Conservation (phyloP, 2,113 vertebrate genomes). For the Morone chrysops region DNA sequence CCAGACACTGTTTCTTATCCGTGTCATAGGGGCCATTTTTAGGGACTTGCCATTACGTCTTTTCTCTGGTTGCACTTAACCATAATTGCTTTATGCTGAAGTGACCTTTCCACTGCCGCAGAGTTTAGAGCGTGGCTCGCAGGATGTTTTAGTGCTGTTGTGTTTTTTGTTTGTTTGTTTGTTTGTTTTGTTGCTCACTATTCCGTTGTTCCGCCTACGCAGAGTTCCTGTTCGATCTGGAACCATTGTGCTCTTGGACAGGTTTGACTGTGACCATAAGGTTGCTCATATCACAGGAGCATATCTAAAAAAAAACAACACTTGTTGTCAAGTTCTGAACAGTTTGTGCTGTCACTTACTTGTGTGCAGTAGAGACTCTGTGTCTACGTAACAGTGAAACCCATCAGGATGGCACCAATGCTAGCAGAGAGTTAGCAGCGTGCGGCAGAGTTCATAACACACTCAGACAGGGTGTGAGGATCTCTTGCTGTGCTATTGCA, state of each 20-base stretch:
- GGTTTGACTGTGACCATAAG: conserved; percentile 20
- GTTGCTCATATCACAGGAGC: conserved; percentile 12
- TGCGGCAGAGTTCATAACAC: conserved; percentile 7
- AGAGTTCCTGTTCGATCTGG: conserved; percentile 10
- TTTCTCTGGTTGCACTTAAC: conserved; percentile 21
- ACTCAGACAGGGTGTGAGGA: background rate
- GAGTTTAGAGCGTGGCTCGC: background rate
- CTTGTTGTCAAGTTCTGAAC: conserved; percentile 20
- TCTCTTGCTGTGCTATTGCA: conserved; percentile 21
- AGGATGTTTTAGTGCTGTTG: background rate
- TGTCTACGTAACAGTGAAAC: conserved; percentile 3
- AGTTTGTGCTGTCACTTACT: conserved; percentile 21
- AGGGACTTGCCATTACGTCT: background rate
- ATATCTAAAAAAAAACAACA: background rate
- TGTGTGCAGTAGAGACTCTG: background rate
- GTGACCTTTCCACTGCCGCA: conserved; percentile 11
- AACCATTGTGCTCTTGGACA: conserved; percentile 10
- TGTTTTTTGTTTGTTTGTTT: background rate
- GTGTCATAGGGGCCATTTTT: too few species aligned
- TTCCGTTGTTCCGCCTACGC: background rate
- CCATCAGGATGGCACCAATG: conserved; percentile 1
- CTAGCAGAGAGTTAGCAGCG: conserved; percentile 3
- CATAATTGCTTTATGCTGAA: conserved; percentile 26
- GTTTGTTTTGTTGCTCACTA: background rate
- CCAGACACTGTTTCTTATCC: too few species aligned